phyloP scores from a whole-genome alignment of 2,888 invertebrate genomes.

The Caenorhabditis virilis region DNA sequence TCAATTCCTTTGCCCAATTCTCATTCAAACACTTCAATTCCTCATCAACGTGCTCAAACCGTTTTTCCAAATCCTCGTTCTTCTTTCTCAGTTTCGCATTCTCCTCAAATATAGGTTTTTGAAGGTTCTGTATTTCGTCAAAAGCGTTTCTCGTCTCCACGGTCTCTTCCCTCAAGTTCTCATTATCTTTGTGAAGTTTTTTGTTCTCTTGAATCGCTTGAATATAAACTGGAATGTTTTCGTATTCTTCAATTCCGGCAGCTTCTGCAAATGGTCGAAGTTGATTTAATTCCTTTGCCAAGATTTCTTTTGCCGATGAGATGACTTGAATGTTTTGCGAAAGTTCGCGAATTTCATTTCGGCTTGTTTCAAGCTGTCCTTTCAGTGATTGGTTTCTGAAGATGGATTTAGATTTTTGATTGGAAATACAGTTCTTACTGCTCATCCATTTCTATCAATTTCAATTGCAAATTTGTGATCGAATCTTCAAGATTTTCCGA shows the following conservation, averaged over 20 bases:
- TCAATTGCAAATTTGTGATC: conserved; percentile 22
- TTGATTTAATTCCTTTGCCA: conserved; percentile 41
- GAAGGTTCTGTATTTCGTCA: conserved; percentile 32
- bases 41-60: conserved; percentile 45
- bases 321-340: conserved; percentile 22
- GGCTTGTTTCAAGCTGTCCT: conserved; percentile 22
- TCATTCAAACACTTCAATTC: conserved; percentile 51
- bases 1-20: conserved; percentile 50
- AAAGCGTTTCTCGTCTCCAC: conserved; percentile 25
- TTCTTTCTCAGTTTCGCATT: conserved; percentile 28
- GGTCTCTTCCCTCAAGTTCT: conserved; percentile 11
- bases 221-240: conserved; percentile 31
- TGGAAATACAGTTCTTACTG: conserved; percentile 9
- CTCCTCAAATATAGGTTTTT: conserved; percentile 36
- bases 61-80: conserved; percentile 47
- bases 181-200: conserved; percentile 18
- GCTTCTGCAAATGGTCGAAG: conserved; percentile 47
- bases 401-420: background rate
- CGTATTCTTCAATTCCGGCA: conserved; percentile 27
- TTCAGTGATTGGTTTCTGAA: conserved; percentile 36
- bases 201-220: conserved; percentile 23
- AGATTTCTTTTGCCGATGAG: conserved; percentile 25
- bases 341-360: conserved; percentile 36
- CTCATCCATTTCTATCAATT: conserved; percentile 20
- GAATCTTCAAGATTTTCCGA: conserved; percentile 13